Evolutionary conservation across 2,888 invertebrate species (phyloP).

Genomic region (Ormyrus nitidulus): DNA sequence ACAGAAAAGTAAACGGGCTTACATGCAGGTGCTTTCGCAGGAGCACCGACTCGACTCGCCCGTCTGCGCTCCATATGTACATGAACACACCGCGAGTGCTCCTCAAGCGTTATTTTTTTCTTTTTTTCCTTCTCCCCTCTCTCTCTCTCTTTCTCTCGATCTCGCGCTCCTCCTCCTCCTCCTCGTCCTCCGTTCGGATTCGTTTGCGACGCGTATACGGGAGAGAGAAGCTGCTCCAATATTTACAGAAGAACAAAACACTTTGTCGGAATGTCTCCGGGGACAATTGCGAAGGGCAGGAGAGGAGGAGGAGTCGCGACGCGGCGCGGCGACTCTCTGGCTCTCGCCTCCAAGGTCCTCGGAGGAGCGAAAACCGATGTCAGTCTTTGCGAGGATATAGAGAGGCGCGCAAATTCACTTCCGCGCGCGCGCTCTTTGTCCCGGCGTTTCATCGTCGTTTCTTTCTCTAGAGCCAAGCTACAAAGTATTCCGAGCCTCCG

Average conservation of each 20-base stretch:
- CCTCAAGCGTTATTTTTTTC: conserved; percentile 30
- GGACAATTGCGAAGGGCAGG: conserved; percentile 18
- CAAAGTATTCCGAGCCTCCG: no score
- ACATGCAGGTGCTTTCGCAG: conserved; percentile 24
- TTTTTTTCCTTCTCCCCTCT: conserved; percentile 14
- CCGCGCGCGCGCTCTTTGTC: not conserved
- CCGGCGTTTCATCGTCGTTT: no score
- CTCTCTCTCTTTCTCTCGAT: conserved; percentile 23
- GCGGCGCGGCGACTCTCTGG: not conserved
- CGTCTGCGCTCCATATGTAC: conserved; percentile 37
- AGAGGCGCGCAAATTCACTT: not conserved
- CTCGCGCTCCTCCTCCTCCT: not conserved
- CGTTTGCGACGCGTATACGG: conserved; percentile 2
- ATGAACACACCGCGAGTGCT: conserved; percentile 43
- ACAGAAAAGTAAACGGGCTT: conserved; percentile 13
- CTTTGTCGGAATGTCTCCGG: conserved; percentile 57
- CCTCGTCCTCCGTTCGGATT: not conserved
- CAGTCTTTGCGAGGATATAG: conserved; percentile 28
- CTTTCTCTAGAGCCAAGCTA: no score
- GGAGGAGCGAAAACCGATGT: conserved; percentile 27
- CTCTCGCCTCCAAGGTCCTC: not conserved
- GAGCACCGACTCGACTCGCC: conserved; percentile 22
- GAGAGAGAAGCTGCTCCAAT: conserved; percentile 51
- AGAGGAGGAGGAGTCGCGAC: conserved; percentile 23
- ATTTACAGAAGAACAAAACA: conserved; percentile 59